These are phyloP conservation scores for human DNA, from an alignment of 2,113 vertebrate genomes.

Conservation along the genomic window DNA sequence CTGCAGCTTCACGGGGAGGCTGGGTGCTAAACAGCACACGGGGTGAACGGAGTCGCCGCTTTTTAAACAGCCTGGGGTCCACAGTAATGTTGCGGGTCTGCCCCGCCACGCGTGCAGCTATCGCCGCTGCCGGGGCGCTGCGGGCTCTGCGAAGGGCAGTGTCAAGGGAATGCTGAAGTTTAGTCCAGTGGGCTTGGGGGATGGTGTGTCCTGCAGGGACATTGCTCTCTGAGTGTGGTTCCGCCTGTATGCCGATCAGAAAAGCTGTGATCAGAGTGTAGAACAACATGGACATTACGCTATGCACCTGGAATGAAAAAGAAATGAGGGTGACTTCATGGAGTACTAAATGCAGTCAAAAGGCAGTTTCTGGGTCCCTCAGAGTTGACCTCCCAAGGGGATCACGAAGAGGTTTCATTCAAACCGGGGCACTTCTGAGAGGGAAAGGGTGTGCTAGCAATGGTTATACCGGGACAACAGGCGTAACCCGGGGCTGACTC, in stretches of 20 bases:
- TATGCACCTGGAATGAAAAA: constrained; percentile 83
- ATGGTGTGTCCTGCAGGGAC: constrained; percentile 81
- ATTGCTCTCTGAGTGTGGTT: constrained; percentile 92
- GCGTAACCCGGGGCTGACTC: not conserved
- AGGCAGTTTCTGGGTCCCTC: not conserved
- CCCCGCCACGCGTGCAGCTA: constrained; percentile 74
- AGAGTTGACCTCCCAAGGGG: not conserved
- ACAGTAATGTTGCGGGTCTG: constrained; percentile 86
- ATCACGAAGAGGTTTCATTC: not conserved
- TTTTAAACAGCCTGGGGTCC: constrained; percentile 94
- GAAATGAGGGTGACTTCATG: constrained; percentile 57
- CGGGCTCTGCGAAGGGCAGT: constrained; percentile 81
- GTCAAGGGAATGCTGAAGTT: constrained; percentile 77
- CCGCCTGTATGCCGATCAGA: constrained; percentile 96
- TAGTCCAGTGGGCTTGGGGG: constrained; percentile 81
- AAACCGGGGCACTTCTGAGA: not conserved
- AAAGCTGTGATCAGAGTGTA: constrained; percentile 96
- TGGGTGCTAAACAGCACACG: constrained; percentile 95
- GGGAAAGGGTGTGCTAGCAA: not conserved
- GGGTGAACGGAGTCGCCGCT: constrained; percentile 90
- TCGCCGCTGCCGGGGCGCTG: constrained; percentile 51
- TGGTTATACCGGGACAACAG: accelerated
- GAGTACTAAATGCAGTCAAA: accelerated
- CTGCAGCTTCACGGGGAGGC: constrained; percentile 83
- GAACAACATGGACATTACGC: constrained; percentile 97